Evolutionary conservation across 2,113 vertebrate species (phyloP).

Genomic region (Oreotrochilus melanogaster): DNA sequence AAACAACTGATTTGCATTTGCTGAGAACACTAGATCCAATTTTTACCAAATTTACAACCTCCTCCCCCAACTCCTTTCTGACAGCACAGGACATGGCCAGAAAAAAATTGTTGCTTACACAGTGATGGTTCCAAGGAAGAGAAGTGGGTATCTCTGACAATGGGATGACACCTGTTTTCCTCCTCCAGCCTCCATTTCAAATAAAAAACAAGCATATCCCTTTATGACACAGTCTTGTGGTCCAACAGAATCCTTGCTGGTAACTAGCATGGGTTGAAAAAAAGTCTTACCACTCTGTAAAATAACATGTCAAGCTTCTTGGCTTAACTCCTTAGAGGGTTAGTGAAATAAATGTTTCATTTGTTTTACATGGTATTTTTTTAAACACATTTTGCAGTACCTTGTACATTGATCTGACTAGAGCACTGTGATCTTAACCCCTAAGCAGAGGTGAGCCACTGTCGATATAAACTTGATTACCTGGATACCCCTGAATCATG

Average conservation of each 20-base stretch:
- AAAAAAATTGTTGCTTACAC: background rate
- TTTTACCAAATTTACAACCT: slow-evolving; percentile 23
- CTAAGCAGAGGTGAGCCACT: background rate
- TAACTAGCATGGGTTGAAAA: background rate
- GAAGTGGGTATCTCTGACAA: background rate
- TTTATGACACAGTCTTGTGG: background rate
- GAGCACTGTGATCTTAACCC: background rate
- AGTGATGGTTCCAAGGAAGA: background rate
- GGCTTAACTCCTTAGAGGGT: slow-evolving; percentile 5
- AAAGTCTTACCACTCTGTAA: background rate
- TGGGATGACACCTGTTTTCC: background rate
- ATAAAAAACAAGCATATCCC: background rate
- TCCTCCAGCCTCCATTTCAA: background rate
- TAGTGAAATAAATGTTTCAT: slow-evolving; percentile 25
- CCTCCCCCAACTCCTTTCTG: background rate
- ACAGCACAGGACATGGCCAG: background rate
- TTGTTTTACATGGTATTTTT: slow-evolving; percentile 52
- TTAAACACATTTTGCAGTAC: slow-evolving; percentile 43
- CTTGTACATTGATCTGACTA: background rate
- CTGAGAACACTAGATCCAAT: slow-evolving; percentile 8
- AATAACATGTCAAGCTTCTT: background rate
- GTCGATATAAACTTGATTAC: background rate
- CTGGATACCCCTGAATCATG: background rate
- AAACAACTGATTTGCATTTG: slow-evolving; percentile 73
- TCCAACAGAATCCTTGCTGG: background rate